Base-by-base conservation (phyloP, 2,113 vertebrate genomes). In the Calypte anna region DNA sequence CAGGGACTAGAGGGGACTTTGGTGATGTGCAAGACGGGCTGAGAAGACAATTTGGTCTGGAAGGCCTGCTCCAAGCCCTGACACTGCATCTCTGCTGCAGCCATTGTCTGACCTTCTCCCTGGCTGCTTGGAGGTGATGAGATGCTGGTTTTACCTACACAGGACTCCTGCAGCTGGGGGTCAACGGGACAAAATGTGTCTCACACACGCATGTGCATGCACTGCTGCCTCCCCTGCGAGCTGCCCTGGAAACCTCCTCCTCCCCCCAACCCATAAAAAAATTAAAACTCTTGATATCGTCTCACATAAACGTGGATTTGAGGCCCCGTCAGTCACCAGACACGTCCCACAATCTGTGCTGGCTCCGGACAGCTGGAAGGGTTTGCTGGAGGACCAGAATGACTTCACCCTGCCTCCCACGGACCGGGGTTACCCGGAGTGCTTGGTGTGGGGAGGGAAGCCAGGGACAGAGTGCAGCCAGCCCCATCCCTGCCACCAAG, bases 291-390 rank as follows among this genome's bases (percentile, higher is more conserved):
- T 83, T 7, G 4, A 78, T 97, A 95, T 97, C 95, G 95, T 96
- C 90, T 95, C 90, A 88, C 94, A 93, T 92, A 96, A 96, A 95
- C 0, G 0, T 64, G 91, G 91, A 88, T 95, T 94, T 94, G 88
- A 95, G 93, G 92, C 88, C 86, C 93, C 67, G 88, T 97, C 96
- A 96, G 96, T 96, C 96, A 97, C 93, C 92, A 93, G 93, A 97
- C 96, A 96, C 93, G 19, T 96, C 96, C 91, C 83, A 93, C 96
- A 96, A 96, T 97, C 96, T 97, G 96, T 6, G 19, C 91, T 91
- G 80, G 92, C 92, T 96, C 88, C 86, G 93, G 86, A 81, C 96
- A 96, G 93, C 96, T 96, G 96, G 93, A 95, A 57, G 85, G 87
- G 94, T 16, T 80, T 94, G 82, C 88, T 83, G 79, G 48, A 95